Evolutionary conservation across 2,797 vertebrate genomes (phyloP).

Genomic region (Propithecus perrieri): DNA sequence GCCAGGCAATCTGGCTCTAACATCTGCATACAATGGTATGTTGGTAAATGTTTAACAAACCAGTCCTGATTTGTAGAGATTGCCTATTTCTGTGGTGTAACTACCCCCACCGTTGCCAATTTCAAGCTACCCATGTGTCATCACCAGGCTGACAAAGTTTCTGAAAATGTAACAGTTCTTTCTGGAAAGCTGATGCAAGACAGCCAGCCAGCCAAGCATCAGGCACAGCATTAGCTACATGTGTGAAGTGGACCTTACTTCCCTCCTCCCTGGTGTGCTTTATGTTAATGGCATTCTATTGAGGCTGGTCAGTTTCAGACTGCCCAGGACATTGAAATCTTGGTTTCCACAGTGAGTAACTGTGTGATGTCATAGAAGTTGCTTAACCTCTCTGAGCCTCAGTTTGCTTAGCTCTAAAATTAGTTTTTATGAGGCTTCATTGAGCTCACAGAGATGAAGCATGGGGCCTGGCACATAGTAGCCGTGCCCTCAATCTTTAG

Average conservation of each 20-base stretch:
- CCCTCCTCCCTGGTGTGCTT: not conserved
- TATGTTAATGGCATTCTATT: not conserved
- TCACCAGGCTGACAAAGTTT: not conserved
- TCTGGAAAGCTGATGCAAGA: not conserved
- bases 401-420: constrained; percentile 25
- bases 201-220: not conserved
- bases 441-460: not conserved
- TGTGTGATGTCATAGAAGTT: not conserved
- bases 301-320: not conserved
- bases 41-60: not conserved
- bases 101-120: not conserved
- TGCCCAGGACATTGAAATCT: not conserved
- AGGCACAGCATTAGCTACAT: not conserved
- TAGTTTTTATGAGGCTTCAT: not conserved
- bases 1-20: not conserved
- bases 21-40: not conserved
- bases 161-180: not conserved
- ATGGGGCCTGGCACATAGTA: not conserved
- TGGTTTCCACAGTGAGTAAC: not conserved
- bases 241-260: not conserved
- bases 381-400: constrained; percentile 37
- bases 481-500: not conserved
- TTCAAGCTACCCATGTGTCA: not conserved
- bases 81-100: constrained; percentile 7
- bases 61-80: not conserved